These are phyloP conservation scores for Oscheius sp. DNA, from an alignment of 2,888 invertebrate species.

Conservation along the genomic window DNA sequence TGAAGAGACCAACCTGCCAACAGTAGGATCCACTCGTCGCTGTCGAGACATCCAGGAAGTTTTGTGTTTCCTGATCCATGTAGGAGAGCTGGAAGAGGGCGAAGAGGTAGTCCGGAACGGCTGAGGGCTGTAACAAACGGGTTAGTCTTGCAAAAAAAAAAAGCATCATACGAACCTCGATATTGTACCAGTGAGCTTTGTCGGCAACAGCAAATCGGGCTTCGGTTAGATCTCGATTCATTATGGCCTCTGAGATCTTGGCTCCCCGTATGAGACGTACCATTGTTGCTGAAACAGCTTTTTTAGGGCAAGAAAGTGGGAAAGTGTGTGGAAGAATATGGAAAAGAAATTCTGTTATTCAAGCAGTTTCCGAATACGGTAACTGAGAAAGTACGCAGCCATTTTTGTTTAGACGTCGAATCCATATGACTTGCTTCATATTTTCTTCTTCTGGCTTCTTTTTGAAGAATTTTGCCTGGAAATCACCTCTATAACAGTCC, in stretches of 20 bases:
- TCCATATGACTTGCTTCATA: too few species aligned
- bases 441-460: too few species aligned
- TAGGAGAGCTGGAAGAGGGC: constrained; percentile 37
- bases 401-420: too few species aligned
- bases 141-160: neutral
- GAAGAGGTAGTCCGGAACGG: constrained; percentile 16
- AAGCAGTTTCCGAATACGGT: too few species aligned
- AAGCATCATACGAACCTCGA: constrained; percentile 9
- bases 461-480: too few species aligned
- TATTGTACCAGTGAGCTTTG: constrained; percentile 27
- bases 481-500: too few species aligned
- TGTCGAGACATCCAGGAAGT: constrained; percentile 57
- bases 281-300: neutral
- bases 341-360: too few species aligned
- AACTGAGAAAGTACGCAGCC: too few species aligned
- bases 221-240: constrained; percentile 21
- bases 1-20: constrained; percentile 50
- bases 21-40: constrained; percentile 48
- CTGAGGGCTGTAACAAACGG: neutral
- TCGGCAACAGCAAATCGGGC: constrained; percentile 21
- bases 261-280: constrained; percentile 26
- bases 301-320: neutral
- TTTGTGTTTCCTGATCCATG: constrained; percentile 51
- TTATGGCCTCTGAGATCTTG: constrained; percentile 30
- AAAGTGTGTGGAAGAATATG: too few species aligned